Percentiles rank a stretch among this genome's conserved stretches.
Evolutionary conservation across 2,113 vertebrate genomes (phyloP).

Genomic region (Lasiurus borealis): DNA sequence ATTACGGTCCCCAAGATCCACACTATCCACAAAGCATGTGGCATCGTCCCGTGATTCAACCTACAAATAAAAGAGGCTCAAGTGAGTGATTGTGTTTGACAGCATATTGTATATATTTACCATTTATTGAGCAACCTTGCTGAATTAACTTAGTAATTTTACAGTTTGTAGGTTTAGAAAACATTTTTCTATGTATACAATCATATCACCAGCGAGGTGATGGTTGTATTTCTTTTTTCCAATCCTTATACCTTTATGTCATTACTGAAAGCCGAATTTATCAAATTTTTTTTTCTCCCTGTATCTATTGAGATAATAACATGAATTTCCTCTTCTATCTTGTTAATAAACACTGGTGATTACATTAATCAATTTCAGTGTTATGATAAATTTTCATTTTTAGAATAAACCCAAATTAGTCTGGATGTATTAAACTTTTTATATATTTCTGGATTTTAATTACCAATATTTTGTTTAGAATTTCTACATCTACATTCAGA

Average conservation of each 20-base stretch:
- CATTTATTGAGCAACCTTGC: background rate
- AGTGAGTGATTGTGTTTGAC: background rate
- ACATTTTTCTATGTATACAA: background rate
- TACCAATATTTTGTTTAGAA: conserved; percentile 11
- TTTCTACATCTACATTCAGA: background rate
- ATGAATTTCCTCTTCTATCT: background rate
- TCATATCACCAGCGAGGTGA: background rate
- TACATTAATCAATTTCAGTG: background rate
- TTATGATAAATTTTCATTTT: background rate
- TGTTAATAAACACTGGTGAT: background rate
- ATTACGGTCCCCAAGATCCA: conserved; percentile 75
- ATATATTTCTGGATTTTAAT: background rate
- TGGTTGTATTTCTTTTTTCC: background rate
- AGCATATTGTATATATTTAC: background rate
- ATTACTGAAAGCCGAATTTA: background rate
- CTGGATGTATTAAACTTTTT: background rate
- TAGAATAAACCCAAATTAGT: conserved; percentile 11
- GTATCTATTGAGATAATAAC: background rate
- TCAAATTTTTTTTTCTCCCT: background rate
- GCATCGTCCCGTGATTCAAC: conserved; percentile 72
- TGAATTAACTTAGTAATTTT: conserved; percentile 45
- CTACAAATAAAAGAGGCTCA: conserved; percentile 47
- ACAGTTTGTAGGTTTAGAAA: background rate
- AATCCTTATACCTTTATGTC: background rate
- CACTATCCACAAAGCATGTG: background rate